Evolutionary conservation across 2,888 invertebrate species (phyloP), one percentile per base, ranked within the genome.

Genomic region (Cheilosia variabilis): DNA sequence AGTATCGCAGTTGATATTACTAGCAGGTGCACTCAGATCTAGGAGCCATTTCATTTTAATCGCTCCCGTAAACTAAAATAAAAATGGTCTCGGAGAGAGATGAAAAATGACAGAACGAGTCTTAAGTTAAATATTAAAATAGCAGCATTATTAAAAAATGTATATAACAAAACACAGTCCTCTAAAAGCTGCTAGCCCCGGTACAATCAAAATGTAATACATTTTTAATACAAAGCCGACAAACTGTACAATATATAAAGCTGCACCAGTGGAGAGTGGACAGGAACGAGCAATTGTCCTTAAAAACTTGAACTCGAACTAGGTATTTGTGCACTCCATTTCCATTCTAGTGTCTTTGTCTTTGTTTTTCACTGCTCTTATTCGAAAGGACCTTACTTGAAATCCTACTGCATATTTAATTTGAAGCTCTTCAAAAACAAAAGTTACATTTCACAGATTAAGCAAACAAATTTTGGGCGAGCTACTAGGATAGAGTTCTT

Each of bases 301-400:
- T 69, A 58, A 73, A 73, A 83, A 83, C 83, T 83, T 83, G 83
- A 83, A 83, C 83, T 83, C 72, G 73, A 73, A 78, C 68, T 78
- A 27, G 27, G 27, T 27, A 79, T 79, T 83, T 73, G 68, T 73
- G 50, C 78, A 73, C 78, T 73, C 63, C 68, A 73, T 73, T 63
- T 73, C 41, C 62, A 68, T 73, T 78, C 50, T 55, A 27, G 41
- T 63, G 43, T 57, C 68, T 60, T 43, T 22, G 78, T 1, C 66
- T 72, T 78, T 78, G 68, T 78, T 60, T 52, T 34, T 10, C 63
- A 43, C 50, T 73, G 43, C 50, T 50, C 68, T 55, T 57, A 55
- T 69, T 68, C 50, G n/a, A 73, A 13, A 22, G 58, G 62, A 78
- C 78, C 68, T 80, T 73, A 50, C 22, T 50, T 50, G 10, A 68